A percentile compares a stretch with the other conserved stretches of the same genome.
phyloP scores from a whole-genome alignment of 1,140 invertebrate genomes.

The Rhagoletis pomonella region DNA sequence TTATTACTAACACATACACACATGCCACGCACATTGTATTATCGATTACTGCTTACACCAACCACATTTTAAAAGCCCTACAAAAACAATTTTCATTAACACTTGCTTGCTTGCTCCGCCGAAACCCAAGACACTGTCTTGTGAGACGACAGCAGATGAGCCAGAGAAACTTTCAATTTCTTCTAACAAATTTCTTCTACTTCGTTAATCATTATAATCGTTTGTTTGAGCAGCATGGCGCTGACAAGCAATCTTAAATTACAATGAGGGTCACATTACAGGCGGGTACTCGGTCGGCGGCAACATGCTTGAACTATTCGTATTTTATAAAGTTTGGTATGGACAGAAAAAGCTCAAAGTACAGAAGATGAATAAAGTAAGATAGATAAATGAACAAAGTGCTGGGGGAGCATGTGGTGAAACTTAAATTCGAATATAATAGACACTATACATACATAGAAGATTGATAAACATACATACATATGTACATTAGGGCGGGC shows the following conservation, averaged over 20 bases:
- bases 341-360: no score
- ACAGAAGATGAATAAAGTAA: no score
- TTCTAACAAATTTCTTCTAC: background rate
- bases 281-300: background rate
- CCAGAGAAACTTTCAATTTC: conserved; percentile 2
- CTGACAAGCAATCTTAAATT: conserved; percentile 32
- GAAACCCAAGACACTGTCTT: background rate
- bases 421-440: no score
- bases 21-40: background rate
- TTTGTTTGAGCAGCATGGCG: conserved; percentile 6
- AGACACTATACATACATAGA: no score
- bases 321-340: no score
- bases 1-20: background rate
- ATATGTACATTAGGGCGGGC: no score
- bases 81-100: background rate
- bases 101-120: background rate
- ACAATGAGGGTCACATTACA: background rate
- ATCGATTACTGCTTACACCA: background rate
- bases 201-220: conserved; percentile 38
- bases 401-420: no score
- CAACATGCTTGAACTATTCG: no score
- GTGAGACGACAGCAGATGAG: background rate
- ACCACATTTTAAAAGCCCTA: background rate
- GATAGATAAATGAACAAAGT: no score
- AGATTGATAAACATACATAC: no score